A percentile compares a stretch with the other conserved stretches of the same genome.
Conservation (phyloP, 2,888 invertebrate genomes). For the Trilocha varians region DNA sequence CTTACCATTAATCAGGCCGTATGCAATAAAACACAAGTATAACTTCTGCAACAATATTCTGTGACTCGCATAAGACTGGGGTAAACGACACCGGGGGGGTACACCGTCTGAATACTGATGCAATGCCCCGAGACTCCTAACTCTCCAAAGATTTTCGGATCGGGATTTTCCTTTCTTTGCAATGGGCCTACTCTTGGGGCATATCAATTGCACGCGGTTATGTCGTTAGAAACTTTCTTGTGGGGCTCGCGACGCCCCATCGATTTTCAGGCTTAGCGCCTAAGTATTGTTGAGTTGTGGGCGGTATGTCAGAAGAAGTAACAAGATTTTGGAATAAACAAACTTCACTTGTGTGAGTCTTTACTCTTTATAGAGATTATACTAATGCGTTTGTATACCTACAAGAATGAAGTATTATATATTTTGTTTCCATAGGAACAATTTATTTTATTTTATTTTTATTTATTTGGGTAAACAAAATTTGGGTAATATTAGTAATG, state of each 20-base stretch:
- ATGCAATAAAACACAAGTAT: no score
- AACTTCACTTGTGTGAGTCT: not conserved
- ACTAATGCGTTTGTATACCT: no score
- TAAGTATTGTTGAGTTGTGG: slow-evolving; percentile 2
- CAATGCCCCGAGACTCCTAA: slow-evolving; percentile 45
- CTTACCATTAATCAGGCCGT: no score
- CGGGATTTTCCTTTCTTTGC: slow-evolving; percentile 74
- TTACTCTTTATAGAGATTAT: no score
- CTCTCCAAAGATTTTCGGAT: slow-evolving; percentile 70
- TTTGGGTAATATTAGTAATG: no score
- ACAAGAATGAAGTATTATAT: no score
- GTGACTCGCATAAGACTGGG: no score
- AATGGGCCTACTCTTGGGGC: slow-evolving; percentile 72
- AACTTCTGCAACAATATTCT: no score
- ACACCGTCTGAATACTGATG: slow-evolving; percentile 64
- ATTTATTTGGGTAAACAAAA: no score
- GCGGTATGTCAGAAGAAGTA: not conserved
- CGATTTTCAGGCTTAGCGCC: slow-evolving; percentile 59
- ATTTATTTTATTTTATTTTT: no score
- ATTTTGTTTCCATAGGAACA: no score
- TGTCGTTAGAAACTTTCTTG: slow-evolving; percentile 71
- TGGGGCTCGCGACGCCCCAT: slow-evolving; percentile 46
- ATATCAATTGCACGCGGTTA: slow-evolving; percentile 74
- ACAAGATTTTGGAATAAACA: not conserved
- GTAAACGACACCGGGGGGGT: slow-evolving; percentile 50